Evolutionary conservation across 2,888 invertebrate species (phyloP), one percentile per base, ranked within the genome.

Genomic region (Drosophila melanocephala): DNA sequence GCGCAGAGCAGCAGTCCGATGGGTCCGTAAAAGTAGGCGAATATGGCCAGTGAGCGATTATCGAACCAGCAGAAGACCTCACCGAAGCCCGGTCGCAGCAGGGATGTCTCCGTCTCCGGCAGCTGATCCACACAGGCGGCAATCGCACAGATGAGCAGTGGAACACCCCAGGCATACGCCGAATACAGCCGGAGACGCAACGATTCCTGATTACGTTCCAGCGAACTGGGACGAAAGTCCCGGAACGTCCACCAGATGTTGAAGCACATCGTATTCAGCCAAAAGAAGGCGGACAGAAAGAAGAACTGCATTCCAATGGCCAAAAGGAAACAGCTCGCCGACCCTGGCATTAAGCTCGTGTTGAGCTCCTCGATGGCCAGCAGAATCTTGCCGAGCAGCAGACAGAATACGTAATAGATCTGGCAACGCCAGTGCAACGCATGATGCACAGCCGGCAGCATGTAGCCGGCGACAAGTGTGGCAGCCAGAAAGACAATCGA

Each of bases 181-280:
- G 96, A 95, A 94, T 97, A 97, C 85, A 97, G 94, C 67, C 97
- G 95, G 86, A 97, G 95, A 67, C 97, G 95, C 91, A 97, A 95
- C 77, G 96, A 94, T 94, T 97, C 97, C 94, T 97, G 97, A 83
- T 96, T 96, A 93, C 97, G 97, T 94, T 97, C 97, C 93, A 97
- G 94, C 90, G 96, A 96, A 89, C 97, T 96, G 77, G 97, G 97
- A 64, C 97, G 95, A 93, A 97, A 95, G 94, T 97, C 97, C 77
- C 97, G 97, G 94, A 78, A 94, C 28, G 97, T 97, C 97, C 97
- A 97, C 97, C 97, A 98, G 93, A 98, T 97, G 94, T 98, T 98
- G 95, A 97, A 97, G 94, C 97, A 98, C 97, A 98, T 97, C 76
- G 97, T 97, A 94, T 97, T 98, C 58, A 98, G 95, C 98, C 98